Percentiles rank a stretch among this genome's conserved stretches.
These are phyloP conservation scores for Esox niger DNA, from an alignment of 2,113 vertebrate species.

Conservation along the genomic window DNA sequence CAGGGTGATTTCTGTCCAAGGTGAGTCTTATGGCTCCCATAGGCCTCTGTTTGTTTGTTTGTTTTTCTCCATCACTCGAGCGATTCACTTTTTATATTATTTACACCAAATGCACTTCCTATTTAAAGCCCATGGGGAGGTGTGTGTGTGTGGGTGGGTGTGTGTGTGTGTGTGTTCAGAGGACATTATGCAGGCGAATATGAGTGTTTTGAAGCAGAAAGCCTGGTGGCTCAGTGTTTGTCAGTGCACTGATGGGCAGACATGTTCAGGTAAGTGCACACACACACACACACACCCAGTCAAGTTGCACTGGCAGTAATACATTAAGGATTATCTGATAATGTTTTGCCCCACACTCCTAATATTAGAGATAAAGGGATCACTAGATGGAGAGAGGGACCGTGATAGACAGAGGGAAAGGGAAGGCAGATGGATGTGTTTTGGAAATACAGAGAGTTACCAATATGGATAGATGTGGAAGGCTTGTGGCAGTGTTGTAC, in stretches of 20 bases:
- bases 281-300: slow-evolving; percentile 4
- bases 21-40: slow-evolving; percentile 43
- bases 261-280: slow-evolving; percentile 1
- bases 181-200: neutral
- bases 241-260: neutral
- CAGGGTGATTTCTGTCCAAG: slow-evolving; percentile 31
- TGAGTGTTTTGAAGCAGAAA: slow-evolving; percentile 1
- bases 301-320: too few species aligned
- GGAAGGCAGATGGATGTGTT: too few species aligned
- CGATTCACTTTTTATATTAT: neutral
- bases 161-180: neutral
- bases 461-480: too few species aligned
- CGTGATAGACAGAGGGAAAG: too few species aligned
- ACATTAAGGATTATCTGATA: too few species aligned
- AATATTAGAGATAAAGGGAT: too few species aligned
- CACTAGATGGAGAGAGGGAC: too few species aligned
- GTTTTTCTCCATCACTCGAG: slow-evolving; percentile 20
- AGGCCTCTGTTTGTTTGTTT: slow-evolving; percentile 51
- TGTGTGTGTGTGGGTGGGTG: neutral
- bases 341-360: too few species aligned
- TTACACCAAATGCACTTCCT: neutral
- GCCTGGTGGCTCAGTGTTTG: neutral
- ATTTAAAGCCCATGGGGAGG: slow-evolving; percentile 36
- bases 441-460: too few species aligned
- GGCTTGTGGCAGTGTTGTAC: too few species aligned